Evolutionary conservation across 1,140 invertebrate genomes (phyloP).

Genomic region (Branchinecta lynchi): DNA sequence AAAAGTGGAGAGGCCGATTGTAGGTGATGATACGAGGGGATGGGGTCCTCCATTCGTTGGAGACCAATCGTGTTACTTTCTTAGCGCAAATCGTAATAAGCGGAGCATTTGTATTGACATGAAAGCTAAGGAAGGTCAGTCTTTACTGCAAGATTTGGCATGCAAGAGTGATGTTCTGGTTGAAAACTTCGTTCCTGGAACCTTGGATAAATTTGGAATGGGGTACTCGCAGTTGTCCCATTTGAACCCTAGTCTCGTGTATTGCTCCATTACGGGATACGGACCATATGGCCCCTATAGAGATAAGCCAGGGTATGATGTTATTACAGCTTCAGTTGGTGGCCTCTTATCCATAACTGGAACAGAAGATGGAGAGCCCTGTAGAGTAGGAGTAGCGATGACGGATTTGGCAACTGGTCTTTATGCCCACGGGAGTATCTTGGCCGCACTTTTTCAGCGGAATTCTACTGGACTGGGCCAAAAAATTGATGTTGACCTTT

Average conservation of each 20-base stretch:
- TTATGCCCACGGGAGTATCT: constrained; percentile 86
- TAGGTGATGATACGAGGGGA: constrained; percentile 74
- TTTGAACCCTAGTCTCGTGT: constrained; percentile 65
- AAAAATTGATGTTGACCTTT: constrained; percentile 82
- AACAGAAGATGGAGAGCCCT: constrained; percentile 59
- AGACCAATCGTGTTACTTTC: constrained; percentile 67
- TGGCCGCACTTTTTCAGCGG: constrained; percentile 70
- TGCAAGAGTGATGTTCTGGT: constrained; percentile 68
- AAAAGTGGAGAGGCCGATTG: constrained; percentile 63
- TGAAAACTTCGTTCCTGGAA: constrained; percentile 89
- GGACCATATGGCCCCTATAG: constrained; percentile 71
- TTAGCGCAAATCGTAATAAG: constrained; percentile 84
- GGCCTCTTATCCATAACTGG: constrained; percentile 83
- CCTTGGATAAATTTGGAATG: constrained; percentile 55
- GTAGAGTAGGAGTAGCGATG: constrained; percentile 80
- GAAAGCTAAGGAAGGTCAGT: constrained; percentile 48
- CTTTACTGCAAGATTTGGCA: constrained; percentile 56
- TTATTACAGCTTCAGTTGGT: constrained; percentile 80
- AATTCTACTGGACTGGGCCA: constrained; percentile 63
- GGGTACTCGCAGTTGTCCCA: constrained; percentile 57
- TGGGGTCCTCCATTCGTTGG: constrained; percentile 84
- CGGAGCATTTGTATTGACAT: constrained; percentile 81
- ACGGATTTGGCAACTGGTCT: constrained; percentile 85
- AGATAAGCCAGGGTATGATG: constrained; percentile 78
- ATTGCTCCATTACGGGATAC: constrained; percentile 87